phyloP scores from a whole-genome alignment of 2,113 vertebrate species.

The Eonycteris spelaea region DNA sequence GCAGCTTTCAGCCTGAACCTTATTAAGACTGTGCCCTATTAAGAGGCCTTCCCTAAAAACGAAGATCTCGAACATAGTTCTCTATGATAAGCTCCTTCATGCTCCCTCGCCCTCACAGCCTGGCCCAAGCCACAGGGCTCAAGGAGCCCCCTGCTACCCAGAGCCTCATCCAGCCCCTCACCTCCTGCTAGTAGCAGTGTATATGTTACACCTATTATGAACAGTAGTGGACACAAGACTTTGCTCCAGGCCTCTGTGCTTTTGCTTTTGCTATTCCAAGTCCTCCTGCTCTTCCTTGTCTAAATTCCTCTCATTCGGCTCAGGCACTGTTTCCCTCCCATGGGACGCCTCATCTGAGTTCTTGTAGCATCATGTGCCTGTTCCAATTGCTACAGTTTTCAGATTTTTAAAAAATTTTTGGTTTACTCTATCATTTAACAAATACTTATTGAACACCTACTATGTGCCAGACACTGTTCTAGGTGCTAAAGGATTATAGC shows the following conservation, averaged over 20 bases:
- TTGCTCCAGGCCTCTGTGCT: not conserved
- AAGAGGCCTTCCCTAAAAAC: not conserved
- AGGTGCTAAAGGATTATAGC: not conserved
- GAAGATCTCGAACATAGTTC: not conserved
- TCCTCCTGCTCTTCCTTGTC: not conserved
- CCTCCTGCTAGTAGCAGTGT: not conserved
- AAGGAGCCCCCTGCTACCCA: not conserved
- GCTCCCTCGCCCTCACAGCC: not conserved
- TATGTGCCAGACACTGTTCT: not conserved
- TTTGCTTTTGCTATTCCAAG: not conserved
- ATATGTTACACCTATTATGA: no score
- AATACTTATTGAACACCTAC: not conserved
- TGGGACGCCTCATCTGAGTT: not conserved
- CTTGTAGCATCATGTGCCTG: not conserved
- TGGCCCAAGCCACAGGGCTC: not conserved
- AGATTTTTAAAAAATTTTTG: not conserved
- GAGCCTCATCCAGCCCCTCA: not conserved
- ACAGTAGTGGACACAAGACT: not conserved
- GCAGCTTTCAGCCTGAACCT: not conserved
- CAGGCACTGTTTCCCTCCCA: rapidly evolving
- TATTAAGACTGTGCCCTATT: not conserved
- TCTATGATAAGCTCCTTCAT: not conserved
- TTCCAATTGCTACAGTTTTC: not conserved
- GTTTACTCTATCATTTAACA: not conserved
- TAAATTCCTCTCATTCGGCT: not conserved